Conservation (phyloP, 2,113 vertebrate species). For the Takifugu flavidus region DNA sequence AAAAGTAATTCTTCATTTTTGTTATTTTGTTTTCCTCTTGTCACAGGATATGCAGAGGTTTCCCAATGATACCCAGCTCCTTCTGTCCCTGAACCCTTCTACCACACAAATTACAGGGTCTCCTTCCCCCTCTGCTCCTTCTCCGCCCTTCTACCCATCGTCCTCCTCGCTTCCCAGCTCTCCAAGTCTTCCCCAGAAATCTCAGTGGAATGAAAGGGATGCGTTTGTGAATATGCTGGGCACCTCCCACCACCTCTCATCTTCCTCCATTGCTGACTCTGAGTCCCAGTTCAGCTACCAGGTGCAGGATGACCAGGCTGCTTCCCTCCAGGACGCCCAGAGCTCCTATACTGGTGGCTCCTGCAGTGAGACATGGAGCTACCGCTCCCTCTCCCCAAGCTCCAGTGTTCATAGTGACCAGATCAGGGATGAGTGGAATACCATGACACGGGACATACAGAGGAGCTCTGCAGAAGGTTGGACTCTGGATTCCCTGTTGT, state of each 20-base stretch:
- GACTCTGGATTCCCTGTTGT: conserved; percentile 53
- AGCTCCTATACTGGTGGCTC: conserved; percentile 42
- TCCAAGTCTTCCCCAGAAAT: conserved; percentile 24
- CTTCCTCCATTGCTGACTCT: conserved; percentile 61
- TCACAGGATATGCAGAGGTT: conserved; percentile 62
- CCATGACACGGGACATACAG: conserved; percentile 53
- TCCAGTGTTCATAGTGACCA: conserved; percentile 23
- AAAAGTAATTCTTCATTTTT: background rate
- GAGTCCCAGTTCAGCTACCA: conserved; percentile 62
- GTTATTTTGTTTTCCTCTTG: conserved; percentile 45
- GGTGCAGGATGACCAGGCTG: conserved; percentile 37
- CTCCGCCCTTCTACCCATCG: conserved; percentile 37
- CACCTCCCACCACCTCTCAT: conserved; percentile 67
- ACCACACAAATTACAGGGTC: conserved; percentile 20
- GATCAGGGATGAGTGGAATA: background rate
- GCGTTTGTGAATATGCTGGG: conserved; percentile 36
- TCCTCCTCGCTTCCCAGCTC: conserved; percentile 70
- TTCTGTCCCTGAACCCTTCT: conserved; percentile 27
- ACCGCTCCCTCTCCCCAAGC: conserved; percentile 36
- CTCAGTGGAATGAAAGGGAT: conserved; percentile 54
- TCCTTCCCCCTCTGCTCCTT: conserved; percentile 61
- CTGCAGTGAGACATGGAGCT: conserved; percentile 67
- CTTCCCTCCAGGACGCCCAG: conserved; percentile 61
- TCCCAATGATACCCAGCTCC: conserved; percentile 25
- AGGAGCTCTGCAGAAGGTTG: conserved; percentile 48